These are phyloP conservation scores for Gryon sp. DNA, from an alignment of 1,140 invertebrate genomes.

Conservation along the genomic window DNA sequence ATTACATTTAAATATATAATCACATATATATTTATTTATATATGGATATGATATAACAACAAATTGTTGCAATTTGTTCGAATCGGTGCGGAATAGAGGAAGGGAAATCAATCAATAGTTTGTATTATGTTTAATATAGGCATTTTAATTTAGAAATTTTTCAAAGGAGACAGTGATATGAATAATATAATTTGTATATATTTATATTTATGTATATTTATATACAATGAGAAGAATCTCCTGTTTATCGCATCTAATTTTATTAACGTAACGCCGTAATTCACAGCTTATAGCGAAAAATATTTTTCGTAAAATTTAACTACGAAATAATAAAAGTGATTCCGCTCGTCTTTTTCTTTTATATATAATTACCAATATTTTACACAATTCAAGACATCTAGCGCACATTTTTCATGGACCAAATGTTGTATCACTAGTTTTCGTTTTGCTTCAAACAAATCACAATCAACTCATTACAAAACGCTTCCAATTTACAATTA, in stretches of 20 bases:
- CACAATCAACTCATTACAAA: conserved; percentile 55
- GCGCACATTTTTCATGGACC: conserved; percentile 43
- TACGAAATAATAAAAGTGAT: conserved; percentile 63
- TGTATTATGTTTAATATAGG: conserved; percentile 71
- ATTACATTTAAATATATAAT: no score
- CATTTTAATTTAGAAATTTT: conserved; percentile 77
- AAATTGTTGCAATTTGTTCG: conserved; percentile 45
- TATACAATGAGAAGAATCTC: conserved; percentile 75
- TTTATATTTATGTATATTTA: conserved; percentile 74
- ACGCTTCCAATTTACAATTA: conserved; percentile 42
- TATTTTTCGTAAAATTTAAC: conserved; percentile 64
- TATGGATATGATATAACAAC: conserved; percentile 48
- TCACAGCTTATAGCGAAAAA: conserved; percentile 60
- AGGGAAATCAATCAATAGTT: conserved; percentile 62
- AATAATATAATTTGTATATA: conserved; percentile 74
- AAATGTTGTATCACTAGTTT: conserved; percentile 53
- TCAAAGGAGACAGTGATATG: conserved; percentile 77
- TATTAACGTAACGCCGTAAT: conserved; percentile 58
- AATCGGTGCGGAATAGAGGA: conserved; percentile 47
- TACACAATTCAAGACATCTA: conserved; percentile 66
- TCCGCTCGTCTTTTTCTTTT: conserved; percentile 34
- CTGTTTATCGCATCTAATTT: conserved; percentile 68
- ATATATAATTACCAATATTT: conserved; percentile 63
- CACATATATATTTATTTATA: no score
- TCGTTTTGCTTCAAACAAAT: conserved; percentile 38